phyloP scores from a whole-genome alignment of 2,113 vertebrate species.

The Natator depressus region DNA sequence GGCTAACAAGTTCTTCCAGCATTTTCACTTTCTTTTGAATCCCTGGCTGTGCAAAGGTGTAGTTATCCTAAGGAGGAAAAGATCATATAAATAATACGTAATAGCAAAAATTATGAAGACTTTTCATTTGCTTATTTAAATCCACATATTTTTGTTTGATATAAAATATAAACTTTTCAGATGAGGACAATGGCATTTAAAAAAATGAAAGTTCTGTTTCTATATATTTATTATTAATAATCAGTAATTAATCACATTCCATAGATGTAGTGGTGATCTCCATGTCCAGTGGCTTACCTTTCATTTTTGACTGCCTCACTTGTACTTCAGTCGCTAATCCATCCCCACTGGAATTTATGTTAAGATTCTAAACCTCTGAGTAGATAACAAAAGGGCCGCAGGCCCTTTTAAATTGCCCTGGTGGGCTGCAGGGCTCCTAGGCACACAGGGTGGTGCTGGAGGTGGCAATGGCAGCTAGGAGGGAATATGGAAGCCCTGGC shows the following conservation, averaged over 20 bases:
- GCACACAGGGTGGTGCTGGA: no score
- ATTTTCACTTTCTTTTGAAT: conserved; percentile 97
- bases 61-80: conserved; percentile 89
- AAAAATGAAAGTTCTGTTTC: neutral
- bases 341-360: neutral
- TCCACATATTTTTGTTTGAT: neutral
- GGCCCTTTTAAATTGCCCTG: no score
- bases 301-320: neutral
- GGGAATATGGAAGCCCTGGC: no score
- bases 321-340: neutral
- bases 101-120: neutral
- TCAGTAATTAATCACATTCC: neutral
- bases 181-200: neutral
- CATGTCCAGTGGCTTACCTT: neutral
- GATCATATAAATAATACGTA: neutral
- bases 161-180: neutral
- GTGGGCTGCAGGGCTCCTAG: no score
- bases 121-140: neutral
- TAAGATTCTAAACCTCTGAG: neutral
- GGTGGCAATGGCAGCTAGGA: no score
- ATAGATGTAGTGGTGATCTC: neutral
- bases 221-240: neutral
- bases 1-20: conserved; percentile 94
- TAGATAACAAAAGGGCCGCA: neutral
- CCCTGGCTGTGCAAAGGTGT: conserved; percentile 97